Base-by-base conservation (phyloP, 2,113 vertebrate species). In the Ranitomeya imitator region DNA sequence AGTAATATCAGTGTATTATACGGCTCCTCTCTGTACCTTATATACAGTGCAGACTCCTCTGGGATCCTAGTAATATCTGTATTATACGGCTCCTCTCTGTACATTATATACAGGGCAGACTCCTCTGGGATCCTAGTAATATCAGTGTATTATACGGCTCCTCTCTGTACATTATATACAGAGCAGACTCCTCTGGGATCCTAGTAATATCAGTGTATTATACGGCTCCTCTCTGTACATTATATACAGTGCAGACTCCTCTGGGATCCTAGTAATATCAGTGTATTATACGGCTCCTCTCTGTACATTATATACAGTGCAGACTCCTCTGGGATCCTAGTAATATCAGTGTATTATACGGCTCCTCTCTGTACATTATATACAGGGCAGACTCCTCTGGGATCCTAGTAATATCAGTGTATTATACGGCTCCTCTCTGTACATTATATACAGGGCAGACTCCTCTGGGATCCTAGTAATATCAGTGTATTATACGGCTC, bases 191-290 rank as follows among this genome's bases (percentile, higher is more conserved):
- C 26, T 31, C 26, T 31, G 37, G 37, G 65, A 85, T 73, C 14
- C 51, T 73, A 55, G 65, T 85, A 71, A 73, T 73, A 71, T 45
- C 83, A 74, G 45, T 71, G 23, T 14, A 71, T 71, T 71, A 71
- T 14, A 26, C 67, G 0, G 1, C 67, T 71, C 67, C 67, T 71
- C 65, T 13, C 2, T 26, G 26, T 31, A 31, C 26, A 1, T 31
- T 31, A 31, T 31, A 31, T 31, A 31, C 26, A 31, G 26, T 2
- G 26, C 26, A 31, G 26, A 31, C 26, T 31, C 26, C 26, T 31
- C 26, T 31, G 37, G 37, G 65, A 85, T 73, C 14, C 51, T 73
- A 55, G 65, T 85, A 71, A 73, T 73, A 71, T 45, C 83, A 74
- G 45, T 71, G 23, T 14, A 71, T 71, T 71, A 71, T 14, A 26